These are phyloP conservation scores for Actenoides lindsayi DNA, from an alignment of 2,113 vertebrate genomes.

Conservation along the genomic window DNA sequence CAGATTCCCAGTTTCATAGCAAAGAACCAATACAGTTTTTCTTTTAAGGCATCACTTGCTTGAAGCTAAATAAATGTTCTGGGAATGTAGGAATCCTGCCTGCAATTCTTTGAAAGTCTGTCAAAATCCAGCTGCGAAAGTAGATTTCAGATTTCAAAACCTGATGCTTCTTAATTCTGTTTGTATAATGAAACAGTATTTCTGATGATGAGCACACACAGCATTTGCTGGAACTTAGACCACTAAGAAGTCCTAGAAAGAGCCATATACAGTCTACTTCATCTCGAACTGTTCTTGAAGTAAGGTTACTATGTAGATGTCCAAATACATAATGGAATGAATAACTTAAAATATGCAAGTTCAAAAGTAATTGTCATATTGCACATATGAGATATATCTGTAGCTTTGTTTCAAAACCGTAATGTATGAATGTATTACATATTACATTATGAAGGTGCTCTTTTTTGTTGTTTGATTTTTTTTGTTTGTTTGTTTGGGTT, in stretches of 20 bases:
- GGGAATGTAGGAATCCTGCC: neutral
- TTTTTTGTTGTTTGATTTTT: too few relatives aligned
- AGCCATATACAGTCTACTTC: neutral
- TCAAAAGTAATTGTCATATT: neutral
- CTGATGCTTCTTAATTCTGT: neutral
- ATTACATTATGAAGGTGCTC: neutral
- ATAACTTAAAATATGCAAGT: neutral
- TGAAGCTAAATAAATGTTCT: neutral
- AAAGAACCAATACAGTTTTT: neutral
- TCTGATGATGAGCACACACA: neutral
- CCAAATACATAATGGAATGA: neutral
- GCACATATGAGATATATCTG: neutral
- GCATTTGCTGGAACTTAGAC: neutral
- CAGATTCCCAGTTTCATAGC: neutral
- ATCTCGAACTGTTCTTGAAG: neutral
- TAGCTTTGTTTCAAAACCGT: neutral
- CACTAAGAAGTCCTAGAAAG: neutral
- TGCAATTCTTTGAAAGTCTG: neutral
- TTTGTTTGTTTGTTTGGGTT: neutral
- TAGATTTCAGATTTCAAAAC: neutral
- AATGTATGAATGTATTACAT: neutral
- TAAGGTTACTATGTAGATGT: neutral
- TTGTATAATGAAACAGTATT: neutral
- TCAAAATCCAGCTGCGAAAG: neutral
- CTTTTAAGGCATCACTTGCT: neutral